Percentiles rank a stretch among this genome's conserved stretches.
These are phyloP conservation scores for Nysson spinosus DNA, from an alignment of 2,888 invertebrate species.

Conservation along the genomic window DNA sequence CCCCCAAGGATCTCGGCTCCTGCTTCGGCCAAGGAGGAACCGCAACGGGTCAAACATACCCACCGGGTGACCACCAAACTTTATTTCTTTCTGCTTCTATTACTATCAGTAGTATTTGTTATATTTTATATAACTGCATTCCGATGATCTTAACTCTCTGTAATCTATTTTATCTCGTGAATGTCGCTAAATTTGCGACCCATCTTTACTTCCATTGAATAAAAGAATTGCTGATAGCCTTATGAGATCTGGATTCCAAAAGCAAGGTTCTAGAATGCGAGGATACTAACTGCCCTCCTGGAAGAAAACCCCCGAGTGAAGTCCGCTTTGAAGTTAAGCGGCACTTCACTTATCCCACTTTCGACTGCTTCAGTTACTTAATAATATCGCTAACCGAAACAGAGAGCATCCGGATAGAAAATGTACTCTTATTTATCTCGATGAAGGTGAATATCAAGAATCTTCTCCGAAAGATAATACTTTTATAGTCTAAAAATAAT, in stretches of 20 bases:
- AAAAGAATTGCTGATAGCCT: conserved; percentile 24
- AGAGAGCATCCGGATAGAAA: conserved; percentile 25
- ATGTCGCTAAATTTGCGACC: no score
- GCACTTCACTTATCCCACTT: conserved; percentile 37
- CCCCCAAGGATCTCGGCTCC: conserved; percentile 52
- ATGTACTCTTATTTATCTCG: conserved; percentile 16
- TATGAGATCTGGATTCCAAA: conserved; percentile 30
- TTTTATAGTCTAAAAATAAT: not conserved
- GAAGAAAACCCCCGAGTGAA: conserved; percentile 31
- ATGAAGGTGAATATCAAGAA: conserved; percentile 8
- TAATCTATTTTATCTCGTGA: no score
- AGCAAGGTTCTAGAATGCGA: conserved; percentile 4
- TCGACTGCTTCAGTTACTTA: conserved; percentile 48
- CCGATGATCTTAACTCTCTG: no score
- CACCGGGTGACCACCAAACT: conserved; percentile 20
- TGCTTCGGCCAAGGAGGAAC: conserved; percentile 30
- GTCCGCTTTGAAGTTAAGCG: conserved; percentile 40
- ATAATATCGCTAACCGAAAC: conserved; percentile 34
- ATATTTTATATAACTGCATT: no score
- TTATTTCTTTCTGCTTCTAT: conserved; percentile 1
- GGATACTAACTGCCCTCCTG: conserved; percentile 20
- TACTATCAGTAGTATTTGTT: conserved; percentile 6
- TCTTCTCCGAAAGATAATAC: not conserved
- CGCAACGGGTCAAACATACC: conserved; percentile 26
- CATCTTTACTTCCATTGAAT: not conserved